Evolutionary conservation across 1,140 invertebrate species (phyloP).

Genomic region (Drosophila sucinea): DNA sequence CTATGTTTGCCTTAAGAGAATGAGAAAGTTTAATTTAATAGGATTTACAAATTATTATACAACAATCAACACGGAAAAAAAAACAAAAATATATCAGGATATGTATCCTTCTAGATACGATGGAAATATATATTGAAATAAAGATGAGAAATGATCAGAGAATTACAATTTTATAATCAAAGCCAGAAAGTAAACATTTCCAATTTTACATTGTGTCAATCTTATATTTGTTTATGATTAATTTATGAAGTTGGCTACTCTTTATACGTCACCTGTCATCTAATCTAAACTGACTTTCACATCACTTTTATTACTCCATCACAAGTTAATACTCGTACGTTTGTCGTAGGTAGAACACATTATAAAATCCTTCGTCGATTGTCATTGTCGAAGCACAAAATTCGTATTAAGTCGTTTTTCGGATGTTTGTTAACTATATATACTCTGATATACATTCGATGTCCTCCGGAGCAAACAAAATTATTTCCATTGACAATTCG

Average conservation of each 20-base stretch:
- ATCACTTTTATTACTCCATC: neutral
- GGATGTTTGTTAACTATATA: slow-evolving; percentile 55
- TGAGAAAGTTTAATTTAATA: slow-evolving; percentile 1
- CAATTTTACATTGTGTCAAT: neutral
- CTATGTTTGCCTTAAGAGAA: slow-evolving; percentile 9
- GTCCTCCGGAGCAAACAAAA: slow-evolving; percentile 60
- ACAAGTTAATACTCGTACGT: slow-evolving; percentile 11
- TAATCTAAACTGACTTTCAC: neutral
- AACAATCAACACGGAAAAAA: neutral
- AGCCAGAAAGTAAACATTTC: no score
- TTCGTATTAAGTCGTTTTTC: slow-evolving; percentile 55
- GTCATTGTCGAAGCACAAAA: slow-evolving; percentile 54
- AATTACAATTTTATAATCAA: neutral
- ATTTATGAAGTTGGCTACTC: slow-evolving; percentile 8
- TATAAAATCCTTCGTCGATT: slow-evolving; percentile 58
- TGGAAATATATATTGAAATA: slow-evolving; percentile 56
- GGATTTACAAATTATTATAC: slow-evolving; percentile 12
- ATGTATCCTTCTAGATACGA: neutral
- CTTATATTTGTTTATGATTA: neutral
- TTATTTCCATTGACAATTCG: slow-evolving; percentile 57
- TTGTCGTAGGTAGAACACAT: slow-evolving; percentile 37
- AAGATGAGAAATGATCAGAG: slow-evolving; percentile 22
- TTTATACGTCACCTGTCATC: slow-evolving; percentile 3
- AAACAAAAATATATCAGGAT: slow-evolving; percentile 3
- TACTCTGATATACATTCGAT: slow-evolving; percentile 9